phyloP scores from a whole-genome alignment of 2,113 vertebrate species.

The Gallinago media region DNA sequence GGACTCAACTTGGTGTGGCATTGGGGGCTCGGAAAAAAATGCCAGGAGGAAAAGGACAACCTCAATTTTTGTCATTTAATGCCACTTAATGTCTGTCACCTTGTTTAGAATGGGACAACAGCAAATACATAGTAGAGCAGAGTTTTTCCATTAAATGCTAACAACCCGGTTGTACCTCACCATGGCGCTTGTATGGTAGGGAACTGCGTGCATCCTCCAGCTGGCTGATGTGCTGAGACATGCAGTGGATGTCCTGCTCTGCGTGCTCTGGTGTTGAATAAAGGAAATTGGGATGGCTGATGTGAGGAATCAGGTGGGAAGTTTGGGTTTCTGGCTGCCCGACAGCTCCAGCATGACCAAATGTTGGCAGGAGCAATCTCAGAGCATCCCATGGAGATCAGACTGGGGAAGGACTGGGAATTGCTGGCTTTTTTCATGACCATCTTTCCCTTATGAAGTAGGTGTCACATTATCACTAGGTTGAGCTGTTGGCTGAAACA shows the following conservation, averaged over 20 bases:
- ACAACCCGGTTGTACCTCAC: neutral
- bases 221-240: neutral
- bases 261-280: neutral
- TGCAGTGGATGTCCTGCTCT: neutral
- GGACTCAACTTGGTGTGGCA: neutral
- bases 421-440: neutral
- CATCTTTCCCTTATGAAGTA: neutral
- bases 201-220: neutral
- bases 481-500: neutral
- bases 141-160: neutral
- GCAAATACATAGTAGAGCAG: neutral
- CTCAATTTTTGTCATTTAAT: neutral
- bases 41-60: neutral
- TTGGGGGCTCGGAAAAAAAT: neutral
- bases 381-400: neutral
- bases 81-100: neutral
- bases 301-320: neutral
- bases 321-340: neutral
- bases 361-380: neutral
- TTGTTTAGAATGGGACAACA: neutral
- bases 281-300: neutral
- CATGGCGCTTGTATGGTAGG: fast-evolving
- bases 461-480: neutral
- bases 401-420: neutral
- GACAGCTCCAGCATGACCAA: neutral